A percentile compares a stretch with the other conserved stretches of the same genome.
Evolutionary conservation across 2,888 invertebrate species (phyloP).

Genomic region (Metalampra italica): DNA sequence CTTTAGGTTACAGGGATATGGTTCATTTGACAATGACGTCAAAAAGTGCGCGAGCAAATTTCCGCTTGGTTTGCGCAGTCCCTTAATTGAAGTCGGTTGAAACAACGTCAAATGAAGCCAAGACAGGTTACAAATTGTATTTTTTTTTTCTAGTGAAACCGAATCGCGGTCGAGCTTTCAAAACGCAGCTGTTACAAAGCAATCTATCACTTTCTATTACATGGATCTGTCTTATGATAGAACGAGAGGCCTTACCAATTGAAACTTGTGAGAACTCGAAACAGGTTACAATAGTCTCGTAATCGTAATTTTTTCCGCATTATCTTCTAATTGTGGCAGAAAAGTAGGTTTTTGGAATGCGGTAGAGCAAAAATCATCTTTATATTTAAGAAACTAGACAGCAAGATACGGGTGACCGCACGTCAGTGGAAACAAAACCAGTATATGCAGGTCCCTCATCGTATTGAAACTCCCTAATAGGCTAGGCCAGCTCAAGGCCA

Average conservation of each 20-base stretch:
- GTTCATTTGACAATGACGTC: no score
- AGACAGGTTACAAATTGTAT: background rate
- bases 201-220: constrained; percentile 34
- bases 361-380: background rate
- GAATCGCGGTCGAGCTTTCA: constrained; percentile 28
- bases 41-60: no score
- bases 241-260: constrained; percentile 33
- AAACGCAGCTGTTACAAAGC: constrained; percentile 12
- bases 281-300: constrained; percentile 33
- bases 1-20: no score
- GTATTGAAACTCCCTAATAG: no score
- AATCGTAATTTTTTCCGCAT: constrained; percentile 30
- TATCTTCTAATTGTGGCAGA: constrained; percentile 31
- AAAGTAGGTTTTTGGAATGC: constrained; percentile 36
- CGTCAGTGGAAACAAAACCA: no score
- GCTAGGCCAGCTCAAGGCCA: no score
- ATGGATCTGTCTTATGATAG: constrained; percentile 18
- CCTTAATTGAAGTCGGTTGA: no score
- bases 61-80: no score
- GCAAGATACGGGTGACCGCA: no score
- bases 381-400: no score
- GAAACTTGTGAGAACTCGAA: constrained; percentile 36
- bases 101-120: background rate
- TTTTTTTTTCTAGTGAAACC: constrained; percentile 29
- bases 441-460: no score